Base-by-base conservation (phyloP, 64 coral and sea anemone genomes). In the Astreopora myriophthalma region DNA sequence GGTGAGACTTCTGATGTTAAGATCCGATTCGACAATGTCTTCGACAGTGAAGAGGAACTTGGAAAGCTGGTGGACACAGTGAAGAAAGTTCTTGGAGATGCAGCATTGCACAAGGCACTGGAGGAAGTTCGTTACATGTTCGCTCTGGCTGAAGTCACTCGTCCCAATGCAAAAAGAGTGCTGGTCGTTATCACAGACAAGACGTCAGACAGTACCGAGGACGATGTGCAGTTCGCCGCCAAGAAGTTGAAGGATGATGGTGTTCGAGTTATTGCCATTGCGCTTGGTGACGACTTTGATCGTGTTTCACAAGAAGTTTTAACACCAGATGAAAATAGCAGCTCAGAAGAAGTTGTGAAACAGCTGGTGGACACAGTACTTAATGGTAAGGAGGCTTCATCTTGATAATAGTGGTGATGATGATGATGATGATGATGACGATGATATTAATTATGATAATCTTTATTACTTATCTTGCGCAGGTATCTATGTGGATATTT, bases 161-260 rank as follows among this genome's bases (percentile, higher is more conserved):
- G 89, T 58, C 76, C 89, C 8, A 29, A 38, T 42, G 87, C 87
- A 31, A 69, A n/a, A 30, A 89, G 63, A 36, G 74, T 91, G 1
- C 28, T 91, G 13, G 89, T 91, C 27, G 76, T 91, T 17, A 91
- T 91, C 17, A 79, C 79, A 9, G 89, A 83, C 65, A 91, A 83
- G 23, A 91, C 39, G 8, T 91, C 89, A 5, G 89, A 91, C 65
- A 91, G 89, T 32, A 91, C 76, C 6, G 89, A 82, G 42, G 67
- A 82, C 19, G 62, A 81, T 22, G 65, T 92, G 2, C 75, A 66
- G 38, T 13, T 63, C 19, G 82, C 79, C 16, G 80, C 80, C 31
- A 61, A 48, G 12, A 49, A 72, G n/a, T 39, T 92, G 58, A 75
- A 42, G 44, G n/a, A 77, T 80, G 73, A 92, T 48, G 67, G 79